Evolutionary conservation across 2,113 vertebrate species (phyloP).

Genomic region (Cryptomyrus ogoouensis): DNA sequence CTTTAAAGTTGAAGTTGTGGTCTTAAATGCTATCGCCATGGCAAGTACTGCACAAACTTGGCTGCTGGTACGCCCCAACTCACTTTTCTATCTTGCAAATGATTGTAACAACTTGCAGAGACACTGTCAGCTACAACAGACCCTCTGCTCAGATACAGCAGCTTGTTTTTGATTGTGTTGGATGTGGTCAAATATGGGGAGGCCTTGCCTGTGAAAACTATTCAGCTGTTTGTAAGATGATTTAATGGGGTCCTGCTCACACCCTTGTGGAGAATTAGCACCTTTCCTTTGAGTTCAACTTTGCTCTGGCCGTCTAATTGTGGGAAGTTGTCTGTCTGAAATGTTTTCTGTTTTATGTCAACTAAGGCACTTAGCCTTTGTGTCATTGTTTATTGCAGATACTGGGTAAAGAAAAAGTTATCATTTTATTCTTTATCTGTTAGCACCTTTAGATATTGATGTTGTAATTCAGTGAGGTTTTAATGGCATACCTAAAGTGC

Average conservation of each 20-base stretch:
- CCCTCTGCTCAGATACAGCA: not conserved
- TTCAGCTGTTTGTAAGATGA: not conserved
- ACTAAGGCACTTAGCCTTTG: too few species aligned
- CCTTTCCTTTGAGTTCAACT: not conserved
- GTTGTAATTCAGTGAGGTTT: not conserved
- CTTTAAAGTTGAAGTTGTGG: conserved; percentile 14
- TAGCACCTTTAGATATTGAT: not conserved
- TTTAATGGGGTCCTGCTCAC: not conserved
- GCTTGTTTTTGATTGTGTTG: too few species aligned
- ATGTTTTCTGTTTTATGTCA: not conserved
- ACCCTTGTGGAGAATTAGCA: not conserved
- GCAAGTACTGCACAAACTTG: not conserved
- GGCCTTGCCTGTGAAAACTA: too few species aligned
- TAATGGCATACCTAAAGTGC: too few species aligned
- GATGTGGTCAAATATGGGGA: too few species aligned
- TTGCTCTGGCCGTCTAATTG: not conserved
- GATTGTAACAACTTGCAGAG: conserved; percentile 9
- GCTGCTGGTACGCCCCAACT: not conserved
- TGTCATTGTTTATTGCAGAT: too few species aligned
- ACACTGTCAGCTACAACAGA: not conserved
- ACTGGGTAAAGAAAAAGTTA: not conserved
- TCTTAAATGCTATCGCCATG: conserved; percentile 3
- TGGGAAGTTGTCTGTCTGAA: not conserved
- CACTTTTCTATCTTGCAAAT: conserved; percentile 13
- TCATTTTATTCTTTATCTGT: not conserved